Conservation (phyloP, 2,888 invertebrate species). For the Charanyca ferruginea region DNA sequence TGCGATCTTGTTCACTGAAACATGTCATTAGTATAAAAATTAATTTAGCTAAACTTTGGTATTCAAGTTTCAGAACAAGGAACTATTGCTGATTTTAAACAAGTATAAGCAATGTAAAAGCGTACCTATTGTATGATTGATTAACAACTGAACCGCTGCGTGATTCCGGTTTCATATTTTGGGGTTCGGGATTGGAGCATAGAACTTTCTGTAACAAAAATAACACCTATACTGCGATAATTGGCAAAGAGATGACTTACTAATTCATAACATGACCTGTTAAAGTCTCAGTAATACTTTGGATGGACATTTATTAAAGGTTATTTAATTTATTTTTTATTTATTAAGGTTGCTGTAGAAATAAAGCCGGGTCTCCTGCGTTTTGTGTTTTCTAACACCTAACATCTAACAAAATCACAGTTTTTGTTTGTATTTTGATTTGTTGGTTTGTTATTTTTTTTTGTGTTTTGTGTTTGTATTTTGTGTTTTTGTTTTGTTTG, state of each 20-base stretch:
- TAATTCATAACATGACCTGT: not conserved
- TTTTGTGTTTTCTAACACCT: no score
- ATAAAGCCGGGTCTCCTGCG: no score
- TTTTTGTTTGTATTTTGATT: no score
- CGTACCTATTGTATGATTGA: slow-evolving; percentile 86
- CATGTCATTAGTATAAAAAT: slow-evolving; percentile 20
- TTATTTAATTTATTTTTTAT: no score
- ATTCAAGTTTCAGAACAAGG: not conserved
- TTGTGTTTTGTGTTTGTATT: no score
- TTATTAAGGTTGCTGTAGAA: no score
- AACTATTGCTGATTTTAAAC: not conserved
- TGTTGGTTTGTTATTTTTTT: no score
- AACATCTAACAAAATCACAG: no score
- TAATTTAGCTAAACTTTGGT: not conserved
- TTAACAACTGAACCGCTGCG: slow-evolving; percentile 82
- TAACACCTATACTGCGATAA: not conserved
- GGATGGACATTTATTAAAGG: no score
- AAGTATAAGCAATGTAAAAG: slow-evolving; percentile 3
- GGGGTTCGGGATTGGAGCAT: slow-evolving; percentile 75
- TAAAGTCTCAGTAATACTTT: no score
- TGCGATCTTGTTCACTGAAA: slow-evolving; percentile 84
- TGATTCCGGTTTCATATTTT: slow-evolving; percentile 79
- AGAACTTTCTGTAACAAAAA: slow-evolving; percentile 77
- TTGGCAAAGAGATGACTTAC: not conserved
- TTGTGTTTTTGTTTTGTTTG: no score